Base-by-base conservation (phyloP, 2,113 vertebrate species). In the Stegostoma tigrinum region DNA sequence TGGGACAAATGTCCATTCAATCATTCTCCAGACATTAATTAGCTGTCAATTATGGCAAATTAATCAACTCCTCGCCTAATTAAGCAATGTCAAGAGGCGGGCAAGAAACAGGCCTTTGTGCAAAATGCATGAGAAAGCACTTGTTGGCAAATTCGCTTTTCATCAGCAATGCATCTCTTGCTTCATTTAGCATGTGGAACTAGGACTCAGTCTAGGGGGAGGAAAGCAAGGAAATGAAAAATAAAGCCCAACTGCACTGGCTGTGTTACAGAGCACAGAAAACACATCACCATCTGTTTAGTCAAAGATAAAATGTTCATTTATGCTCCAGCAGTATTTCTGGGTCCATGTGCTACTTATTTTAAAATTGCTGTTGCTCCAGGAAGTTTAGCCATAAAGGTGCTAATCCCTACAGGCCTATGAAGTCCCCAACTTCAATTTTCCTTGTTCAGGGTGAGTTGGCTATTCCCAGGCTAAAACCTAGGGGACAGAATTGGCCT, bases 11-110 rank as follows among this genome's bases (percentile, higher is more conserved):
- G 98, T 99, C 98, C 99, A 98, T 98, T 98, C 98, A 97, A 98
- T 99, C 98, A 98, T 98, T 98, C 98, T 98, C 96, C 96, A 97
- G 98, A 97, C 97, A 97, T 98, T 99, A 99, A 99, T 99, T 99
- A 99, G 99, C 99, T 98, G 99, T 99, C 99, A 99, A 99, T 99
- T 99, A 99, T 98, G 98, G 98, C 98, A 99, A 98, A 99, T 99
- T 98, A 99, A 99, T 99, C 99, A 99, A 98, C 98, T 99, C 97
- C 97, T 98, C 97, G 98, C 99, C 98, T 98, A 99, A 99, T 99
- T 99, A 99, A 99, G 98, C 98, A 99, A 98, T 98, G 98, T 97
- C 98, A 97, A 98, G 98, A 97, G 98, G 98, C 98, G 98, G 98
- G 98, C 98, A 98, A 98, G 98, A 98, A 99, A 98, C 98, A 97